phyloP scores from a whole-genome alignment of 2,888 invertebrate species.

The Steinernema hermaphroditum region DNA sequence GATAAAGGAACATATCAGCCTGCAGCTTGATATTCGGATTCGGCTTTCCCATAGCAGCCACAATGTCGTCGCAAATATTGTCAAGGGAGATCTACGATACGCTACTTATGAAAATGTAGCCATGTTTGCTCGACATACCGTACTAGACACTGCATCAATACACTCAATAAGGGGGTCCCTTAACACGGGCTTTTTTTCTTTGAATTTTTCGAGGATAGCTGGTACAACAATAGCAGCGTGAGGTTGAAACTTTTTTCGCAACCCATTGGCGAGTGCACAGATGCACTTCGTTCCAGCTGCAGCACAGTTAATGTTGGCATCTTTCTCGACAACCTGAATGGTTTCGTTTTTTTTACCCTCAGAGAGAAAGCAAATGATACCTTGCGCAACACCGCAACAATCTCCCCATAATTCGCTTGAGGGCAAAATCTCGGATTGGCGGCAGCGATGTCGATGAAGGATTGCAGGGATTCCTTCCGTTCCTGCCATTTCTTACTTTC shows the following conservation, averaged over 20 bases:
- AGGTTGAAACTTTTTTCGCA: slow-evolving; percentile 83
- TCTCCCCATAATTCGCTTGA: slow-evolving; percentile 85
- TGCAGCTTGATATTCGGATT: slow-evolving; percentile 33
- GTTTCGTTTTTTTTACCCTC: background rate
- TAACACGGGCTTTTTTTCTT: slow-evolving; percentile 88
- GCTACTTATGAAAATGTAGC: background rate
- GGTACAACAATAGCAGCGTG: slow-evolving; percentile 73
- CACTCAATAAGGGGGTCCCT: slow-evolving; percentile 84
- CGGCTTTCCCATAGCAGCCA: slow-evolving; percentile 28
- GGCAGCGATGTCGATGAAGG: slow-evolving; percentile 70
- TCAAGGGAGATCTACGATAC: background rate
- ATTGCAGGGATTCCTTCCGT: slow-evolving; percentile 94
- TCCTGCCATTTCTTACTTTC: slow-evolving; percentile 97
- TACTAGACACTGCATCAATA: slow-evolving; percentile 77
- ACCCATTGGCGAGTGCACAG: slow-evolving; percentile 79
- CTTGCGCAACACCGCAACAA: slow-evolving; percentile 71
- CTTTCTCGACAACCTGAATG: slow-evolving; percentile 86
- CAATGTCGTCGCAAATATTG: background rate
- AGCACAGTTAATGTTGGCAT: slow-evolving; percentile 90
- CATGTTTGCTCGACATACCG: slow-evolving; percentile 20
- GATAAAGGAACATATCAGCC: slow-evolving; percentile 25
- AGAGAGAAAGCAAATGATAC: background rate
- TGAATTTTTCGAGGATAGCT: slow-evolving; percentile 82
- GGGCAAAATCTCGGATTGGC: slow-evolving; percentile 76
- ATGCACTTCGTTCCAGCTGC: slow-evolving; percentile 83